phyloP scores from a whole-genome alignment of 53 echinoderm and acorn worm genomes.

The Paracentrotus lividus region DNA sequence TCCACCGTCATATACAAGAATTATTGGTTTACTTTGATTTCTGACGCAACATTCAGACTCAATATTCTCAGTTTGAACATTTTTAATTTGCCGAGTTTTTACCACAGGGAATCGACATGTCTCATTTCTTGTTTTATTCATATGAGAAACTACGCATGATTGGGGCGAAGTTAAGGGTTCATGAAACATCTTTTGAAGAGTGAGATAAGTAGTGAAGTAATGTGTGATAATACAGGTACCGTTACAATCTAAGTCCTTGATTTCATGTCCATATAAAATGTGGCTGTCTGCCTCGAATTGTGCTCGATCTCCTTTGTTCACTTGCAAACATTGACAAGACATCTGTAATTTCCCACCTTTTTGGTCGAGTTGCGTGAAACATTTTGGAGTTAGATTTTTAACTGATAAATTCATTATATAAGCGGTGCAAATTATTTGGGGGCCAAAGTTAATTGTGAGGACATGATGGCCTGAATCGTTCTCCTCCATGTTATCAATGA shows the following conservation, averaged over 20 bases:
- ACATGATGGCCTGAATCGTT: slow-evolving; percentile 5
- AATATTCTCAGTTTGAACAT: background rate
- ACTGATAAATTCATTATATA: background rate
- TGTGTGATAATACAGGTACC: background rate
- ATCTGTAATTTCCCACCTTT: background rate
- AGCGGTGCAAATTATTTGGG: background rate
- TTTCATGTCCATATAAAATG: background rate
- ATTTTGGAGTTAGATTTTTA: background rate
- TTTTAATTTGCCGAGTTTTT: background rate
- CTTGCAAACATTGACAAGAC: slow-evolving; percentile 1
- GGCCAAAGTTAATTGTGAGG: background rate
- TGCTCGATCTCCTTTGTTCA: background rate
- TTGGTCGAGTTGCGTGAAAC: background rate
- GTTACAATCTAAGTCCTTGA: background rate
- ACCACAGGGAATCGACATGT: background rate
- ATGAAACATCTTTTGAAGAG: background rate
- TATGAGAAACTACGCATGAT: background rate
- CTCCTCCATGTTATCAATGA: background rate
- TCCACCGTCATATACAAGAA: background rate
- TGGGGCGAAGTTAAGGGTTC: background rate
- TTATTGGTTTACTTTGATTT: background rate
- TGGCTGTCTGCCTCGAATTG: background rate
- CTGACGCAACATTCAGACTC: background rate
- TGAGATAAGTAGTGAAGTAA: background rate
- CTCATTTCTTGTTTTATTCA: background rate